Conservation (phyloP, 2,797 vertebrate genomes). For the Chelonia mydas region DNA sequence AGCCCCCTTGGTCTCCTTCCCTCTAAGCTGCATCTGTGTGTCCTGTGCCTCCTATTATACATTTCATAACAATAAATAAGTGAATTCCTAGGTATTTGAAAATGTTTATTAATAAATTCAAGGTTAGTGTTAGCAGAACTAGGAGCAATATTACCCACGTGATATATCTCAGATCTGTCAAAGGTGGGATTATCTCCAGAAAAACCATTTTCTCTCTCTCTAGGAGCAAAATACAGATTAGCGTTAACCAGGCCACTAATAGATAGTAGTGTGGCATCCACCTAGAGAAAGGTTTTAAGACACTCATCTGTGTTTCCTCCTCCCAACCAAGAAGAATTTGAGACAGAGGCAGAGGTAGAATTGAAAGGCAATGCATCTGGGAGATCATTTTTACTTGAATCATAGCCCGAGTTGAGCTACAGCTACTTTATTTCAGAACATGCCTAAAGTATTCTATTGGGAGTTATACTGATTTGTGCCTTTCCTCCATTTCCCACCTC, state of each 20-base stretch:
- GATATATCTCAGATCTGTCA: constrained; percentile 3
- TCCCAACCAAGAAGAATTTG: constrained; percentile 32
- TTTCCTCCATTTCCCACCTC: constrained; percentile 18
- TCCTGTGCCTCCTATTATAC: background rate
- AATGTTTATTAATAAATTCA: background rate
- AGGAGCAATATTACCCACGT: fast-evolving
- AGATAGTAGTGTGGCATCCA: background rate
- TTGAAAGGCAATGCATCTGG: background rate
- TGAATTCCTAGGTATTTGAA: constrained; percentile 36
- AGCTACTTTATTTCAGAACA: constrained; percentile 43
- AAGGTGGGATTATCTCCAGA: background rate
- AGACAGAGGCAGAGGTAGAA: background rate
- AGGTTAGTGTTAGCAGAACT: background rate
- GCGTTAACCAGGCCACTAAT: background rate
- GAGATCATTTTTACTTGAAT: constrained; percentile 25
- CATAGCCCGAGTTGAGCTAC: constrained; percentile 45
- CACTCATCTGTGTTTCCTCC: background rate
- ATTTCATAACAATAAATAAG: constrained; percentile 31
- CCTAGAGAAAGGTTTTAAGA: constrained; percentile 1
- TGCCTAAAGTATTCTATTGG: constrained; percentile 33
- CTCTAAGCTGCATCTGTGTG: background rate
- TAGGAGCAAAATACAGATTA: background rate
- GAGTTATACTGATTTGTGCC: background rate
- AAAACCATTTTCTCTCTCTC: background rate
- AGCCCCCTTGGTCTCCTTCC: background rate